A percentile compares a stretch with the other conserved stretches of the same genome.
phyloP scores from a whole-genome alignment of 1,140 invertebrate genomes.

The Macrobrachium nipponense region DNA sequence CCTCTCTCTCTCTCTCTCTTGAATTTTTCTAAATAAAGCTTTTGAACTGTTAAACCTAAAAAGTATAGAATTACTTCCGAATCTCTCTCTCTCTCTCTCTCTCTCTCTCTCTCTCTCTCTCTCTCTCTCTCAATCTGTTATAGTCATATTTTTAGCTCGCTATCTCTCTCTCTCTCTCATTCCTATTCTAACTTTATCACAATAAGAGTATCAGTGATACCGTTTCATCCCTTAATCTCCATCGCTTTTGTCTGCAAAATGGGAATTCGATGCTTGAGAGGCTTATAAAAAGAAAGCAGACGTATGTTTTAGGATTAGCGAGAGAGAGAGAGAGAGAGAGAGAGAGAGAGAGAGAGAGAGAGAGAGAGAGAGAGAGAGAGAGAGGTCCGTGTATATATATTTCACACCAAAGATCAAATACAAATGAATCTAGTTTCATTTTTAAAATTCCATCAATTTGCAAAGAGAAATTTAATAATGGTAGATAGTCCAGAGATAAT shows the following conservation, averaged over 20 bases:
- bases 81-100: neutral
- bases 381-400: no score
- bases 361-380: neutral
- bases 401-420: neutral
- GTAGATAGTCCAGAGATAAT: no score
- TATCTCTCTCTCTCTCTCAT: neutral
- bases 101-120: conserved; percentile 6
- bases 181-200: neutral
- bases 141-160: no score
- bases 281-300: neutral
- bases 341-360: neutral
- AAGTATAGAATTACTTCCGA: neutral
- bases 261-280: neutral
- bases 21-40: neutral
- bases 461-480: no score
- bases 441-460: no score
- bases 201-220: neutral
- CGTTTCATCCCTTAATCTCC: neutral
- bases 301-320: neutral
- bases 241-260: neutral
- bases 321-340: conserved; percentile 23
- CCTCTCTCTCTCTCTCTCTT: conserved; percentile 22
- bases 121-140: neutral
- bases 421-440: neutral
- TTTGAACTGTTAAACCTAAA: neutral